These are phyloP conservation scores for Himalopsyche kuldschensis DNA, from an alignment of 2,888 invertebrate species.

Conservation along the genomic window DNA sequence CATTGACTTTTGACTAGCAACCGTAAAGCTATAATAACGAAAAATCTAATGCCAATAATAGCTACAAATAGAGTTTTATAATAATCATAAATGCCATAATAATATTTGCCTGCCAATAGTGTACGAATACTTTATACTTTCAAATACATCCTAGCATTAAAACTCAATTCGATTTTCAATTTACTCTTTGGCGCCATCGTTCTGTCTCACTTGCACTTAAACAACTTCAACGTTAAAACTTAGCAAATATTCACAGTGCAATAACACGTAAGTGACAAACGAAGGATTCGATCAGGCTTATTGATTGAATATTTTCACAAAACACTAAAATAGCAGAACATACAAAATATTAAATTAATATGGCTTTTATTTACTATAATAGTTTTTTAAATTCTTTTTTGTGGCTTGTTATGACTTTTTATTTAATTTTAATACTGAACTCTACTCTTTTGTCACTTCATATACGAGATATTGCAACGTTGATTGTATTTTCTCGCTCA, in stretches of 20 bases:
- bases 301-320: not conserved
- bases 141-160: not conserved
- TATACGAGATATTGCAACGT: not conserved
- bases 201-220: slow-evolving; percentile 1
- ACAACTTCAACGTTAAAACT: not conserved
- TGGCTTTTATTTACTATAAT: not conserved
- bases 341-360: too few relatives aligned
- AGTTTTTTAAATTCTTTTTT: not conserved
- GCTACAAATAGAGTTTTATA: too few relatives aligned
- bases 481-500: not conserved
- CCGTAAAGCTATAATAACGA: too few relatives aligned
- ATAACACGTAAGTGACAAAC: not conserved
- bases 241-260: not conserved
- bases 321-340: too few relatives aligned
- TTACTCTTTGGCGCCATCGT: slow-evolving; percentile 28
- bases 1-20: too few relatives aligned
- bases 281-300: not conserved
- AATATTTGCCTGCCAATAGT: not conserved
- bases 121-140: not conserved
- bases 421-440: too few relatives aligned
- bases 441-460: not conserved
- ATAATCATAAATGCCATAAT: too few relatives aligned
- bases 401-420: too few relatives aligned
- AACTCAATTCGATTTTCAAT: slow-evolving; percentile 32
- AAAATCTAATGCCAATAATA: too few relatives aligned